phyloP scores from a whole-genome alignment of 2,113 vertebrate species.

The Salminus brasiliensis region DNA sequence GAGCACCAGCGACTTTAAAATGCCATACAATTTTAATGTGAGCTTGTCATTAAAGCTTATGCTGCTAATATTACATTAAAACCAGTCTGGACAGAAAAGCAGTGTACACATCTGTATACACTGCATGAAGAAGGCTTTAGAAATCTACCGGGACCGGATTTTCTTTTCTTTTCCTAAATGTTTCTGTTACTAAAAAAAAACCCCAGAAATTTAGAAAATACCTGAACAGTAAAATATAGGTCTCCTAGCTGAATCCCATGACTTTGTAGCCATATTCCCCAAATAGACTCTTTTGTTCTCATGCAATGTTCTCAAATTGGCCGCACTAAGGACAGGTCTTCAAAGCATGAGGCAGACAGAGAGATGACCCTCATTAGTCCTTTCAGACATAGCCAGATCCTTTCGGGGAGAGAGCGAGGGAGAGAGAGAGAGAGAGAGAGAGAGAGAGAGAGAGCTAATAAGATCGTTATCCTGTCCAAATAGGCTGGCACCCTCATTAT shows the following conservation, averaged over 20 bases:
- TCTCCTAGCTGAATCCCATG: background rate
- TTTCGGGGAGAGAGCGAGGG: no score
- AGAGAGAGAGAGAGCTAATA: slow-evolving; percentile 3
- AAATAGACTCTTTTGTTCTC: slow-evolving; percentile 8
- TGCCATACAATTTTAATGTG: no score
- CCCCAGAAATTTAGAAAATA: background rate
- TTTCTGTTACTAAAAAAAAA: background rate
- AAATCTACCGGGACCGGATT: background rate
- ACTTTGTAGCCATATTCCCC: background rate
- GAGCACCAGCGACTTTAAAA: no score
- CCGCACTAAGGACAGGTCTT: slow-evolving; percentile 17
- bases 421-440: no score
- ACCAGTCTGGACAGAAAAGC: no score
- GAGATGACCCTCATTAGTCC: slow-evolving; percentile 34
- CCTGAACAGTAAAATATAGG: no score
- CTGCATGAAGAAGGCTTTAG: no score
- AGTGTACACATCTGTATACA: no score
- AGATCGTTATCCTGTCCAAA: slow-evolving; percentile 7
- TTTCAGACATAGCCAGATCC: background rate
- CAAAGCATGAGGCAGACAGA: slow-evolving; percentile 29
- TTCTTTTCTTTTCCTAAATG: background rate
- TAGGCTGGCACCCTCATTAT: slow-evolving; percentile 4
- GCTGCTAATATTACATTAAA: no score
- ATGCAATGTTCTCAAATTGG: slow-evolving; percentile 11
- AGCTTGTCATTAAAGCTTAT: no score